Conservation (phyloP, 2,797 vertebrate genomes). For the Paedocypris micromegethes region DNA sequence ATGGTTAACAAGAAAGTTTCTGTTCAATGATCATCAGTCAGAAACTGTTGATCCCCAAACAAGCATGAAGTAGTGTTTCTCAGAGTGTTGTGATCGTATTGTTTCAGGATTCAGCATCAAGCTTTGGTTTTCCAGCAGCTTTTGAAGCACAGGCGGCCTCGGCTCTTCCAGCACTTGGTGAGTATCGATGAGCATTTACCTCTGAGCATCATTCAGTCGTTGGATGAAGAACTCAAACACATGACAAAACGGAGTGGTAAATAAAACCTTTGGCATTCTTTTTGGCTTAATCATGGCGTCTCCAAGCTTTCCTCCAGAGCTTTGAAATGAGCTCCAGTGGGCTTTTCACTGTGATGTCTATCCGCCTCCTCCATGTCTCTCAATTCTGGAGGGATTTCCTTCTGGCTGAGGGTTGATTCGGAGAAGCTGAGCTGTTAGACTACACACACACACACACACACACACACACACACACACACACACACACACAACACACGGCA, state of each 20-base stretch:
- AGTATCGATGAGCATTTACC: conserved; percentile 29
- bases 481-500: no score
- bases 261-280: neutral
- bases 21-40: no score
- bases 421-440: conserved; percentile 26
- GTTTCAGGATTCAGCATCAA: conserved; percentile 65
- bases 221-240: no score
- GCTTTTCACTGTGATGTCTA: neutral
- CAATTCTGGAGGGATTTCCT: conserved; percentile 44
- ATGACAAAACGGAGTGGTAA: no score
- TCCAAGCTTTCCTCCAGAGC: neutral
- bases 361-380: conserved; percentile 18
- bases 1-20: no score
- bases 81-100: neutral
- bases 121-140: conserved; percentile 67
- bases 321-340: conserved; percentile 10
- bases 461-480: neutral
- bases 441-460: neutral
- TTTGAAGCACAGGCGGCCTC: conserved; percentile 67
- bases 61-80: no score
- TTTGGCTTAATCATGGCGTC: neutral
- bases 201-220: no score
- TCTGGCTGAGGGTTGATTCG: conserved; percentile 33
- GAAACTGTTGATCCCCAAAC: no score
- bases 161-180: conserved; percentile 66